phyloP scores from a whole-genome alignment of 1,140 invertebrate species.

The Drosophila dunni region DNA sequence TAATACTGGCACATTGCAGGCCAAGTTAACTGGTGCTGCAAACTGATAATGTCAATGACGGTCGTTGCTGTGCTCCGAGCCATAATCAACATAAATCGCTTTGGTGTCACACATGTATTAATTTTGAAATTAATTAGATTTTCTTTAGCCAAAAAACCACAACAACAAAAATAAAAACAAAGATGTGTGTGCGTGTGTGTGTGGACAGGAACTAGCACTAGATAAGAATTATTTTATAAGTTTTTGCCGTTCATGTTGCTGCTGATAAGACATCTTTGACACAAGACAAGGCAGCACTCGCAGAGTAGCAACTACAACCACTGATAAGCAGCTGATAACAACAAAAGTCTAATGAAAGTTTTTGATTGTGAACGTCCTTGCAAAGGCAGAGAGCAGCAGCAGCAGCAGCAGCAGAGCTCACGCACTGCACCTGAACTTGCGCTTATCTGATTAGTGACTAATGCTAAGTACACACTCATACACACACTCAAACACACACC shows the following conservation, averaged over 20 bases:
- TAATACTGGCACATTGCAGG: constrained; percentile 38
- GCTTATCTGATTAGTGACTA: constrained; percentile 47
- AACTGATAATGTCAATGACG: constrained; percentile 65
- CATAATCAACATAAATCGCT: constrained; percentile 78
- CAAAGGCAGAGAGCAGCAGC: constrained; percentile 18
- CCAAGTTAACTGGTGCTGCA: constrained; percentile 39
- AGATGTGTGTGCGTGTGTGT: neutral
- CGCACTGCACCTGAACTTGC: constrained; percentile 10
- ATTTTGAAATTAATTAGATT: constrained; percentile 79
- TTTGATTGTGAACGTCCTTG: constrained; percentile 69
- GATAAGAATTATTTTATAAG: constrained; percentile 59
- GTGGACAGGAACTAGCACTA: constrained; percentile 14
- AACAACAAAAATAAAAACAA: constrained; percentile 11
- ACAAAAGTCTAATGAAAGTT: constrained; percentile 68
- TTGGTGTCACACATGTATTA: constrained; percentile 77
- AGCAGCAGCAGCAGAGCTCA: neutral
- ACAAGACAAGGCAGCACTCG: constrained; percentile 37
- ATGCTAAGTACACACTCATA: neutral
- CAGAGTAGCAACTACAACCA: constrained; percentile 1
- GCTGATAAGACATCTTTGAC: constrained; percentile 77
- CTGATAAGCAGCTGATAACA: constrained; percentile 61
- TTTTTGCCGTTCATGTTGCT: constrained; percentile 34
- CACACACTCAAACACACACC: no score
- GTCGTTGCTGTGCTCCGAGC: constrained; percentile 21
- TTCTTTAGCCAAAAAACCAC: constrained; percentile 29